Conservation (phyloP, 2,113 vertebrate genomes). For the Regulus satrapa region DNA sequence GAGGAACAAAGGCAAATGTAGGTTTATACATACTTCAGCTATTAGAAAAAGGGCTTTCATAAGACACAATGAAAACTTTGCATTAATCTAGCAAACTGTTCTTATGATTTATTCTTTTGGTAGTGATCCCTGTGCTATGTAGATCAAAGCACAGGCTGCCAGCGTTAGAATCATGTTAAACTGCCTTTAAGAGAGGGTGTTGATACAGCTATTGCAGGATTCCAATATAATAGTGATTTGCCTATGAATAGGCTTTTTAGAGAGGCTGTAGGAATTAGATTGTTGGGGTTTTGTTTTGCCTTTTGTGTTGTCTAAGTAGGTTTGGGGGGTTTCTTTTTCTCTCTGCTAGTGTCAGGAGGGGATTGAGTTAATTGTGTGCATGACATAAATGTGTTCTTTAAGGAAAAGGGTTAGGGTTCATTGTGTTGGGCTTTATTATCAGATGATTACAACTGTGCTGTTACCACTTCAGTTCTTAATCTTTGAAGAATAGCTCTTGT, state of each 20-base stretch:
- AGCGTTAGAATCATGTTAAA: neutral
- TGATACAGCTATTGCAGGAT: neutral
- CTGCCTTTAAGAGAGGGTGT: neutral
- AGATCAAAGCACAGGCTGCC: neutral
- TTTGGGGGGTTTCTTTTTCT: neutral
- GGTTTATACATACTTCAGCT: neutral
- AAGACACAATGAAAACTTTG: neutral
- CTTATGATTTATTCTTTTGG: neutral
- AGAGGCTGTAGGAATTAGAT: neutral
- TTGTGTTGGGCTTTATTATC: neutral
- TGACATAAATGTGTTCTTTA: neutral
- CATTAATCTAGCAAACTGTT: neutral
- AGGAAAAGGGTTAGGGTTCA: neutral
- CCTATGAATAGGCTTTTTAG: neutral
- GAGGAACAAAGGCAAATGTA: slow-evolving; percentile 84
- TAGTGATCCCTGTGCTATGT: neutral
- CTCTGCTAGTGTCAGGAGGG: neutral
- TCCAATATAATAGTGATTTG: neutral
- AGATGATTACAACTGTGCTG: neutral
- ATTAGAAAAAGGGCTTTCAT: neutral
- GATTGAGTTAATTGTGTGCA: neutral
- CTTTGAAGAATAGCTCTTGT: neutral
- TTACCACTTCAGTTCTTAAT: neutral
- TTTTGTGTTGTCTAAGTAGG: neutral
- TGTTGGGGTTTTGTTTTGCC: neutral